phyloP scores from a whole-genome alignment of 2,797 vertebrate species.

The Gymnothorax javanicus region DNA sequence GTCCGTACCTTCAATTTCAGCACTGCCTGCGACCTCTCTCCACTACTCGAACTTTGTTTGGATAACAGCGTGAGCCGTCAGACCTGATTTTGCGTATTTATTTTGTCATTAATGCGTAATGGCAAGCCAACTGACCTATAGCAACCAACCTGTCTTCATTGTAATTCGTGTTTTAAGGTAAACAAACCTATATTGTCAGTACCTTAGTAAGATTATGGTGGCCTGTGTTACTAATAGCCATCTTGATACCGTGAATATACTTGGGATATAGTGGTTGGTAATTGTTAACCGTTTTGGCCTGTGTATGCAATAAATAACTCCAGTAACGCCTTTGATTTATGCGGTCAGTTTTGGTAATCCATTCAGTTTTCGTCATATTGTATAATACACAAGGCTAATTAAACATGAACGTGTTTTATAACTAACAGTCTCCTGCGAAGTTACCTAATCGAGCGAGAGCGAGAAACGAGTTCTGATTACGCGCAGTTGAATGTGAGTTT shows the following conservation, averaged over 20 bases:
- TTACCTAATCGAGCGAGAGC: not conserved
- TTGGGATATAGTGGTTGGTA: not conserved
- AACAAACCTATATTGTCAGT: not conserved
- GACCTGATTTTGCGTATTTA: not conserved
- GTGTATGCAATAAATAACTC: not conserved
- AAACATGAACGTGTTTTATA: not conserved
- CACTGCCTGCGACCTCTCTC: not conserved
- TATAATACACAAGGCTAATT: not conserved
- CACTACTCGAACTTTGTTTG: not conserved
- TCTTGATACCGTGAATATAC: not conserved
- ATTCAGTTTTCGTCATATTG: not conserved
- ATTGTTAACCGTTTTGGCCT: not conserved
- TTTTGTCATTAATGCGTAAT: not conserved
- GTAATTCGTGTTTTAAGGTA: not conserved
- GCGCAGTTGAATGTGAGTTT: not conserved
- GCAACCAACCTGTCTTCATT: not conserved
- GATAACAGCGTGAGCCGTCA: not conserved
- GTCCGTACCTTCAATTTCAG: not conserved
- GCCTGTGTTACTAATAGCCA: not conserved
- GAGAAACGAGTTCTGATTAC: not conserved
- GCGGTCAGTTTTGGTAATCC: not conserved
- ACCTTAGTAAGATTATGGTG: not conserved
- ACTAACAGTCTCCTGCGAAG: not conserved
- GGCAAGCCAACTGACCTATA: not conserved
- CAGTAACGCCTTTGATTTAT: not conserved